A percentile compares a stretch with the other conserved stretches of the same genome.
Conservation (phyloP, 2,797 vertebrate genomes). For the Apogon talboti region DNA sequence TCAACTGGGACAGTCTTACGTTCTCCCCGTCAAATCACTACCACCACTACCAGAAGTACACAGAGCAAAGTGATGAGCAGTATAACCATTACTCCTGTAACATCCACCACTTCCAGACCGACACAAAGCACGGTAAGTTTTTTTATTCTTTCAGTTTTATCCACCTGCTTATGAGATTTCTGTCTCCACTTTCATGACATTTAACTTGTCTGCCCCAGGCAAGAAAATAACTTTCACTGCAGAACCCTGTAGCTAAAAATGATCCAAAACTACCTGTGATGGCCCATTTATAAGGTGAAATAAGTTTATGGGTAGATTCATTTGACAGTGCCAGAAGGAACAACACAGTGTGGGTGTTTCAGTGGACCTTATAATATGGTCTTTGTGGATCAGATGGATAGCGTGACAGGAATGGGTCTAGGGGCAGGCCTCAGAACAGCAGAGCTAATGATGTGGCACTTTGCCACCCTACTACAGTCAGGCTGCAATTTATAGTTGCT, state of each 20-base stretch:
- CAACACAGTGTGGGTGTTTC: slow-evolving; percentile 27
- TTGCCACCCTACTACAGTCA: slow-evolving; percentile 56
- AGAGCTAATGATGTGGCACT: slow-evolving; percentile 69
- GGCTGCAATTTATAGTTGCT: slow-evolving; percentile 67
- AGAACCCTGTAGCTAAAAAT: too few relatives aligned
- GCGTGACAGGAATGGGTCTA: slow-evolving; percentile 53
- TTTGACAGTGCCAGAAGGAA: slow-evolving; percentile 14
- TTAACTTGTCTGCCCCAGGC: too few relatives aligned
- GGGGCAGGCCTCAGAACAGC: slow-evolving; percentile 41
- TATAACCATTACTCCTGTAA: slow-evolving; percentile 92
- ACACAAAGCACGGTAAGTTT: slow-evolving; percentile 89
- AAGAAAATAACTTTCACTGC: too few relatives aligned
- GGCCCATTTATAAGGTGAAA: not conserved
- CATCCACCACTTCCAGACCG: slow-evolving; percentile 86
- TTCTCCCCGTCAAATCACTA: slow-evolving; percentile 88
- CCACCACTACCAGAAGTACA: slow-evolving; percentile 80
- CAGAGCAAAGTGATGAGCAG: slow-evolving; percentile 95
- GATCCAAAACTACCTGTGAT: too few relatives aligned
- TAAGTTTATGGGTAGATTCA: slow-evolving; percentile 16
- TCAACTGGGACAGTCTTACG: slow-evolving; percentile 93
- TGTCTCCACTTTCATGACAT: too few relatives aligned
- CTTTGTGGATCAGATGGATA: slow-evolving; percentile 60
- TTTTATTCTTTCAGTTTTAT: not conserved
- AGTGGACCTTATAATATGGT: slow-evolving; percentile 46
- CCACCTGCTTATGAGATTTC: too few relatives aligned